phyloP scores from a whole-genome alignment of 2,113 vertebrate species.

The Erpornis zantholeuca region DNA sequence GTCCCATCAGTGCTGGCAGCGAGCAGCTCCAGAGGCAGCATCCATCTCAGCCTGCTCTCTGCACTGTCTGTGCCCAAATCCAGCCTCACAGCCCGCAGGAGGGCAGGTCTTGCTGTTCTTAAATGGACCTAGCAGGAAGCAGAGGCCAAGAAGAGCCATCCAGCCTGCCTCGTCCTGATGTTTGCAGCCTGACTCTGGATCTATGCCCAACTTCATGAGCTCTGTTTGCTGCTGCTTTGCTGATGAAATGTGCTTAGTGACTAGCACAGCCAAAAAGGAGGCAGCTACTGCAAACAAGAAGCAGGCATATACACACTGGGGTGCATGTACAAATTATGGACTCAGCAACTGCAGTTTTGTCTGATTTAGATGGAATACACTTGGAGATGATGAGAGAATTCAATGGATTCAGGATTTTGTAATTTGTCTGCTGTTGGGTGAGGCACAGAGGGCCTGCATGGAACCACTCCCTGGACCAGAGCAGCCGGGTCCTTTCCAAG shows the following conservation, averaged over 20 bases:
- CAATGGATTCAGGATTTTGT: not conserved
- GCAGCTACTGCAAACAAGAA: not conserved
- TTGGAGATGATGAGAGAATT: not conserved
- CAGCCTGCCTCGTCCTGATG: not conserved
- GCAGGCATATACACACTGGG: not conserved
- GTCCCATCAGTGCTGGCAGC: not conserved
- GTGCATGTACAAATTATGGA: not conserved
- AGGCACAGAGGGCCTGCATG: not conserved
- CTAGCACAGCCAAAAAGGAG: not conserved
- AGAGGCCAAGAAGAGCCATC: not conserved
- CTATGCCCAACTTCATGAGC: not conserved
- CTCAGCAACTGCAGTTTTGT: not conserved
- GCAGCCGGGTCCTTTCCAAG: not conserved
- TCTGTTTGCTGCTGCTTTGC: not conserved
- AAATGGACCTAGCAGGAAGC: not conserved
- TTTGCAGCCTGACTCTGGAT: not conserved
- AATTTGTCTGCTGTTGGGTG: not conserved
- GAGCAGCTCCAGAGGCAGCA: not conserved
- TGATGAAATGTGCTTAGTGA: not conserved
- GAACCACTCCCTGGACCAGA: not conserved
- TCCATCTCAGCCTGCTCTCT: not conserved
- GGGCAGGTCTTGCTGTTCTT: not conserved
- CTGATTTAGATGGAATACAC: not conserved
- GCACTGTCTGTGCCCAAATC: not conserved
- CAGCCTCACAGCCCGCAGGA: not conserved